These are phyloP conservation scores for Allygus modestus DNA, from an alignment of 2,888 invertebrate species.

Conservation along the genomic window DNA sequence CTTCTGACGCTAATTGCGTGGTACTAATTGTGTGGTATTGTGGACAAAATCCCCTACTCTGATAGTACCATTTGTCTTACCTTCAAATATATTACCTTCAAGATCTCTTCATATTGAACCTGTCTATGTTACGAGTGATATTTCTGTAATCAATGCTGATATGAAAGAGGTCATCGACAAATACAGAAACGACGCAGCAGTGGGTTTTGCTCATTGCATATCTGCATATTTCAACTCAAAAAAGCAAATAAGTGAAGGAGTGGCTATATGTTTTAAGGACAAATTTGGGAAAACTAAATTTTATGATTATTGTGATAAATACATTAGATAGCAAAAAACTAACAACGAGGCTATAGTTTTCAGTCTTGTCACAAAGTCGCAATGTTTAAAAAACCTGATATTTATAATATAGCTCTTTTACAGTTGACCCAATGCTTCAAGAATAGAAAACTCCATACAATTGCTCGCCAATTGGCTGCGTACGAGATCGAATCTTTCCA, in stretches of 20 bases:
- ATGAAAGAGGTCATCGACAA: slow-evolving; percentile 15
- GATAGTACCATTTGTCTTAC: too few relatives aligned
- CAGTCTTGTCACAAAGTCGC: slow-evolving; percentile 13
- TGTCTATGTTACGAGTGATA: background rate
- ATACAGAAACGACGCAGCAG: background rate
- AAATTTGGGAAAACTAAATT: slow-evolving; percentile 5
- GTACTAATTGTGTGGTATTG: too few relatives aligned
- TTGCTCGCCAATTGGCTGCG: slow-evolving; percentile 29
- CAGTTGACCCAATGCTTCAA: background rate
- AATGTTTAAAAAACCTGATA: slow-evolving; percentile 13
- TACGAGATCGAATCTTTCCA: slow-evolving; percentile 9
- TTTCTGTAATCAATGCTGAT: background rate
- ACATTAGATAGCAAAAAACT: background rate
- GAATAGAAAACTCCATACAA: background rate
- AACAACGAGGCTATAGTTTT: slow-evolving; percentile 1
- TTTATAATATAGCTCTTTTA: background rate
- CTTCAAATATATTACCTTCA: background rate
- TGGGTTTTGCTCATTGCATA: slow-evolving; percentile 25
- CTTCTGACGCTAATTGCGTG: too few relatives aligned
- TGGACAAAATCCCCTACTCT: too few relatives aligned
- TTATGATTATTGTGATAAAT: background rate
- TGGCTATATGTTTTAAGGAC: slow-evolving; percentile 15
- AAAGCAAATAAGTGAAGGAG: slow-evolving; percentile 40
- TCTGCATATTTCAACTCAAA: background rate
- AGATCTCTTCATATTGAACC: background rate